phyloP scores from a whole-genome alignment of 2,888 invertebrate species.

The Sminthurides aquaticus region DNA sequence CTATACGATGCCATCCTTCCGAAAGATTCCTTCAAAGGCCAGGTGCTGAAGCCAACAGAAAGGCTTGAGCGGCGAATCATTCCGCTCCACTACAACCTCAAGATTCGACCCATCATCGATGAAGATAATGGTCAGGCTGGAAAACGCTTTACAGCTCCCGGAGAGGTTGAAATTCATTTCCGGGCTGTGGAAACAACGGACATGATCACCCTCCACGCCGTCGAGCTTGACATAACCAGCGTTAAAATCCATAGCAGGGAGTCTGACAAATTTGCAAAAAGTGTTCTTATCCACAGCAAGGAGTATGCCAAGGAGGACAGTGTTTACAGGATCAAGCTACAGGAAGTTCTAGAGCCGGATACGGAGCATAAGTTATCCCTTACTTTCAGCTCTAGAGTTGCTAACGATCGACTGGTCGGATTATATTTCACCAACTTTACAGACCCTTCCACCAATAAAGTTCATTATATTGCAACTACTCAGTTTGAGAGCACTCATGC shows the following conservation, averaged over 20 bases:
- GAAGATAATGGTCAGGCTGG: constrained; percentile 18
- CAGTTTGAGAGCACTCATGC: constrained; percentile 19
- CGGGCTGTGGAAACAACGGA: constrained; percentile 6
- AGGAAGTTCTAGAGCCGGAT: constrained; percentile 26
- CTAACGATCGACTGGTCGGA: constrained; percentile 30
- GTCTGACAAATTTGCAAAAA: neutral
- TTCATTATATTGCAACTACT: constrained; percentile 15
- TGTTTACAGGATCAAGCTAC: constrained; percentile 28
- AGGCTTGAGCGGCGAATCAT: constrained; percentile 18
- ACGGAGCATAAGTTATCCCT: constrained; percentile 32
- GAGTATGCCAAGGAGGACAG: constrained; percentile 9
- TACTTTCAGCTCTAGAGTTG: constrained; percentile 28
- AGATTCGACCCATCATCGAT: constrained; percentile 23
- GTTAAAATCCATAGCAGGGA: neutral
- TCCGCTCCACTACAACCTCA: constrained; percentile 23
- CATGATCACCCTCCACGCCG: constrained; percentile 10
- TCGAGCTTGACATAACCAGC: constrained; percentile 5
- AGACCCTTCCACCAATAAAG: constrained; percentile 21
- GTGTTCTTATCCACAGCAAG: neutral
- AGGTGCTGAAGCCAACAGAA: neutral
- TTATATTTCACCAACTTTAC: constrained; percentile 34
- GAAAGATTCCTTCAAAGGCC: neutral
- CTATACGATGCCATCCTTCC: constrained; percentile 13
- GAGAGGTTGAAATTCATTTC: constrained; percentile 17
- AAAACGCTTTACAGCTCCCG: constrained; percentile 25